A percentile compares a stretch with the other conserved stretches of the same genome.
These are phyloP conservation scores for Cavia aperea DNA, from an alignment of 2,113 vertebrate species.

Conservation along the genomic window DNA sequence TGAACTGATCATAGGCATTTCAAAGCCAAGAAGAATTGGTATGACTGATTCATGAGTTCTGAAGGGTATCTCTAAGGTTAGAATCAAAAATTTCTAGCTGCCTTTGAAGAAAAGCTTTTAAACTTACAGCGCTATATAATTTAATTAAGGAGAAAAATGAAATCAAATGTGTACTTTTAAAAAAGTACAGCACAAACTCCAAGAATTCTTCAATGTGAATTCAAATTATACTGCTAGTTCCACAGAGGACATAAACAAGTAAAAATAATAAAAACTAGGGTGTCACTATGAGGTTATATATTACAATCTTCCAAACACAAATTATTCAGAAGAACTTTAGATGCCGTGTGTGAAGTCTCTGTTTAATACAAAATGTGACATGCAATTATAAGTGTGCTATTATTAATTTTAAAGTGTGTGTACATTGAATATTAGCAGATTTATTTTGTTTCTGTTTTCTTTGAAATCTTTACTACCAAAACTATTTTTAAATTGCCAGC, in stretches of 20 bases:
- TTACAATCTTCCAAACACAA: not conserved
- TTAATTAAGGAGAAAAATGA: constrained; percentile 49
- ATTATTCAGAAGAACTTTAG: not conserved
- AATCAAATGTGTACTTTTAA: constrained; percentile 21
- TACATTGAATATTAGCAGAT: not conserved
- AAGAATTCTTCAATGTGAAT: constrained; percentile 10
- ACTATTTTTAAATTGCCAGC: not conserved
- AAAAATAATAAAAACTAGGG: constrained; percentile 24
- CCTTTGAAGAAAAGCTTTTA: constrained; percentile 57
- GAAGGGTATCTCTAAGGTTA: constrained; percentile 41
- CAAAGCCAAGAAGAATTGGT: constrained; percentile 21
- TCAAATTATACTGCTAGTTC: not conserved
- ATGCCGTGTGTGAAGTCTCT: not conserved
- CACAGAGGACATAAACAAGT: not conserved
- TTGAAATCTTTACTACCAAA: constrained; percentile 14
- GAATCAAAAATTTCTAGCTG: constrained; percentile 27
- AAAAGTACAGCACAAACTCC: constrained; percentile 32
- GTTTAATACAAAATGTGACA: not conserved
- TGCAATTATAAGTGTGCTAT: not conserved
- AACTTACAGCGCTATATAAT: constrained; percentile 49
- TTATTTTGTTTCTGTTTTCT: not conserved
- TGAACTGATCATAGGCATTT: constrained; percentile 6
- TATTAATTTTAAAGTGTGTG: not conserved
- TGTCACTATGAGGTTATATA: not conserved
- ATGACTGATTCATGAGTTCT: constrained; percentile 24